Evolutionary conservation across 2,113 vertebrate genomes (phyloP).

Genomic region (Poeciliopsis retropinna): DNA sequence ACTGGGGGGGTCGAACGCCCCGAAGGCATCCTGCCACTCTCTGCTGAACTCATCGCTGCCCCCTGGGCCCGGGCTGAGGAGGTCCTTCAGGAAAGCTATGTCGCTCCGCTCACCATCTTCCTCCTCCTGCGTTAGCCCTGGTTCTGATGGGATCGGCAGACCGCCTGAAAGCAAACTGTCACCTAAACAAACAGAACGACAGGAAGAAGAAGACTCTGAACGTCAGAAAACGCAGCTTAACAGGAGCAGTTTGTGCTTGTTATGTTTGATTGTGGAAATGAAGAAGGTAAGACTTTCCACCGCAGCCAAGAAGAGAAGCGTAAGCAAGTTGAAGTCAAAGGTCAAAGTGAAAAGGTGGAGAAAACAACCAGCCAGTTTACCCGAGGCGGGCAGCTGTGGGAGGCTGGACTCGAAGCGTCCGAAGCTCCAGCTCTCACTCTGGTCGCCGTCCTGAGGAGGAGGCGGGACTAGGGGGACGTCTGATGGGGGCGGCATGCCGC

Average conservation of each 20-base stretch:
- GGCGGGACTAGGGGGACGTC: slow-evolving; percentile 4
- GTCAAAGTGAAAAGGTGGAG: neutral
- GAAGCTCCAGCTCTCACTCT: slow-evolving; percentile 36
- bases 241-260: neutral
- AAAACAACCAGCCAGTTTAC: slow-evolving; percentile 57
- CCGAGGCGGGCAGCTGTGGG: slow-evolving; percentile 37
- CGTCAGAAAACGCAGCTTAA: neutral
- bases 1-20: slow-evolving; percentile 63
- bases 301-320: neutral
- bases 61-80: slow-evolving; percentile 73
- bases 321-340: neutral
- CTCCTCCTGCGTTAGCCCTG: slow-evolving; percentile 49
- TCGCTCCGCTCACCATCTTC: slow-evolving; percentile 80
- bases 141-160: neutral
- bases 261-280: neutral
- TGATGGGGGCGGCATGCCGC: slow-evolving; percentile 24
- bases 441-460: slow-evolving; percentile 11
- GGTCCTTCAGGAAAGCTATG: slow-evolving; percentile 84
- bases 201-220: neutral
- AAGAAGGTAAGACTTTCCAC: neutral
- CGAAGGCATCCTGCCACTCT: slow-evolving; percentile 79
- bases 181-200: slow-evolving; percentile 13
- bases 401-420: slow-evolving; percentile 37
- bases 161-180: slow-evolving; percentile 32
- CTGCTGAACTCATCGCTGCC: slow-evolving; percentile 69